Evolutionary conservation across 2,113 vertebrate species (phyloP).

Genomic region (Myotis davidii): DNA sequence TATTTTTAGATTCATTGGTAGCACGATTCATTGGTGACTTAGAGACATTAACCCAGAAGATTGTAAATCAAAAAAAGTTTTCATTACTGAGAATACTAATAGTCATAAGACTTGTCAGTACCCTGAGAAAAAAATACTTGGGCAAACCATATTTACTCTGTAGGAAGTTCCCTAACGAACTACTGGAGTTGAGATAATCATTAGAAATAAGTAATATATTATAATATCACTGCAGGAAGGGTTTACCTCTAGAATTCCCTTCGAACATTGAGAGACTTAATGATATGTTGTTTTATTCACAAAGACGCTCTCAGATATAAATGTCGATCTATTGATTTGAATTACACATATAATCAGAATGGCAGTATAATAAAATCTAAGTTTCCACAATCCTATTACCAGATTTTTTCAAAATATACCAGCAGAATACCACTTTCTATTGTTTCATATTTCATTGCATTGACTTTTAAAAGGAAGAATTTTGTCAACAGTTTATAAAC

Average conservation of each 20-base stretch:
- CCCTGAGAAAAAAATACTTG: neutral
- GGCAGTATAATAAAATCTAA: neutral
- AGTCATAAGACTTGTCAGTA: neutral
- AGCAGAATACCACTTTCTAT: neutral
- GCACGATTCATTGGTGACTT: neutral
- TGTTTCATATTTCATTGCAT: neutral
- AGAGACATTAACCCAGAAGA: neutral
- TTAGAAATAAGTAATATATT: neutral
- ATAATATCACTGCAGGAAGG: neutral
- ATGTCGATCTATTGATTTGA: neutral
- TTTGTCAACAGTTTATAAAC: constrained; percentile 20
- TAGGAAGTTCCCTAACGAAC: neutral
- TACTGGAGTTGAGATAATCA: neutral
- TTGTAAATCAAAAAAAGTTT: neutral
- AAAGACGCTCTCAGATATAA: neutral
- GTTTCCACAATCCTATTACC: neutral
- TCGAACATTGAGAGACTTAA: neutral
- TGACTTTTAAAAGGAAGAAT: neutral
- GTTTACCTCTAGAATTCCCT: neutral
- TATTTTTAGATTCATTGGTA: neutral
- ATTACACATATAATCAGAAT: neutral
- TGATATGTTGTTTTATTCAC: neutral
- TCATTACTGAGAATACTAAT: neutral
- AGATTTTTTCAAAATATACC: neutral
- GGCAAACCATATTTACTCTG: neutral